These are phyloP conservation scores for Polyommatus iphigenia DNA, from an alignment of 2,888 invertebrate species.

Conservation along the genomic window DNA sequence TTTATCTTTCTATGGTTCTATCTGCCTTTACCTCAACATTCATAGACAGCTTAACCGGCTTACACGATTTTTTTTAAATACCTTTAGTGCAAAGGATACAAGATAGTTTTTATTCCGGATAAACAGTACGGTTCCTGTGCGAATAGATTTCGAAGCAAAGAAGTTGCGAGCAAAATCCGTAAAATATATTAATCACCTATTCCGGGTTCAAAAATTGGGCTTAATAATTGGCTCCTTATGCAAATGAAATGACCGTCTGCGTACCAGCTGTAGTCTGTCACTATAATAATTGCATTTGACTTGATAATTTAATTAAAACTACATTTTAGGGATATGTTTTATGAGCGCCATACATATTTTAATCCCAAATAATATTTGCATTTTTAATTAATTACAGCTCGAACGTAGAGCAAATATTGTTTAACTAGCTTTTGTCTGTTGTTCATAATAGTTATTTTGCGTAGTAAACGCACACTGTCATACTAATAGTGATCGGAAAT, in stretches of 20 bases:
- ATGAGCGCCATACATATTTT: conserved; percentile 19
- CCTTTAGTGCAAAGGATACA: neutral
- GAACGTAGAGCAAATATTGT: neutral
- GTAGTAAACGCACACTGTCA: neutral
- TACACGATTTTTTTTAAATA: too few species aligned
- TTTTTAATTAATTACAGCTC: conserved; percentile 13
- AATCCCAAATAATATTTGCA: conserved; percentile 20
- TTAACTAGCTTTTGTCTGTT: conserved; percentile 17
- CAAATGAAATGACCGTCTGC: conserved; percentile 22
- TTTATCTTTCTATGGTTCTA: too few species aligned
- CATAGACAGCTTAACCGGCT: too few species aligned
- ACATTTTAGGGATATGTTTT: conserved; percentile 21
- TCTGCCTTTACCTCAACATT: too few species aligned
- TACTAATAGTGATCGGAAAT: neutral
- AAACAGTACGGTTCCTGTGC: too few species aligned
- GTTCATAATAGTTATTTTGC: neutral
- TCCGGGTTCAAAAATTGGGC: neutral
- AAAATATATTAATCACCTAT: neutral
- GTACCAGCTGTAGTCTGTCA: conserved; percentile 9
- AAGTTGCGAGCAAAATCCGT: neutral
- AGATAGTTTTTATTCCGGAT: neutral
- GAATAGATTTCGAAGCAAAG: too few species aligned
- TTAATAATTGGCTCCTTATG: conserved; percentile 3
- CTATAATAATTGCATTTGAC: conserved; percentile 34
- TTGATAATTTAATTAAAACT: conserved; percentile 32